phyloP scores from a whole-genome alignment of 2,113 vertebrate genomes.

The Perca fluviatilis region DNA sequence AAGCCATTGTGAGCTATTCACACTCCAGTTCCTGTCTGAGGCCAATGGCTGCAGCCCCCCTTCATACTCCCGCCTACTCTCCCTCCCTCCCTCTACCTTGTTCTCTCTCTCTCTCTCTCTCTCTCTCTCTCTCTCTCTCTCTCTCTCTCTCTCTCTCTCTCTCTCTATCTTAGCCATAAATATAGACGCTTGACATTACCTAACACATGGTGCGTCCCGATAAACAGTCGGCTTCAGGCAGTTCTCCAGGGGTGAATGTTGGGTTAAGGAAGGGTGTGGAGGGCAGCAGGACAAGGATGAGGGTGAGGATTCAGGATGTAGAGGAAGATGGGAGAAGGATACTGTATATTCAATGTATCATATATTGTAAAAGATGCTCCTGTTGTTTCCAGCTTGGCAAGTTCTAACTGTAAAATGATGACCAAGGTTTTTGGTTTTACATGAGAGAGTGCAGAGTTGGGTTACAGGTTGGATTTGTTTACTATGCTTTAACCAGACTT shows the following conservation, averaged over 20 bases:
- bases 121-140: constrained; percentile 24
- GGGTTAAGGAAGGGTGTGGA: constrained; percentile 42
- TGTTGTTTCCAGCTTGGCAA: neutral
- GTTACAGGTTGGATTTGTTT: constrained; percentile 25
- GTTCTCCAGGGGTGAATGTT: constrained; percentile 64
- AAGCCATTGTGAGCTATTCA: constrained; percentile 89
- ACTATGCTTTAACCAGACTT: constrained; percentile 34
- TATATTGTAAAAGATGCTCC: constrained; percentile 16
- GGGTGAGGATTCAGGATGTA: constrained; percentile 16
- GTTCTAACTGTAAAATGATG: neutral
- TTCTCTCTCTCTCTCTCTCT: constrained; percentile 45
- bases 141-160: constrained; percentile 7
- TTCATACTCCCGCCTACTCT: constrained; percentile 69
- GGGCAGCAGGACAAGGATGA: constrained; percentile 28
- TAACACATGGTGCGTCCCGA: constrained; percentile 83
- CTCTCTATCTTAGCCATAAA: constrained; percentile 73
- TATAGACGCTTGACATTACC: constrained; percentile 74
- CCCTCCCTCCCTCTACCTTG: constrained; percentile 8
- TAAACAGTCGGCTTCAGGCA: constrained; percentile 81
- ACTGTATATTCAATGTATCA: neutral
- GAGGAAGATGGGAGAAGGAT: constrained; percentile 11
- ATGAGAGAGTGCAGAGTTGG: neutral
- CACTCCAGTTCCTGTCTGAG: constrained; percentile 83
- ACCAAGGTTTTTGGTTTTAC: neutral
- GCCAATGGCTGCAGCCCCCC: constrained; percentile 78